Base-by-base conservation (phyloP, 2,113 vertebrate species). In the Xyrauchen texanus region DNA sequence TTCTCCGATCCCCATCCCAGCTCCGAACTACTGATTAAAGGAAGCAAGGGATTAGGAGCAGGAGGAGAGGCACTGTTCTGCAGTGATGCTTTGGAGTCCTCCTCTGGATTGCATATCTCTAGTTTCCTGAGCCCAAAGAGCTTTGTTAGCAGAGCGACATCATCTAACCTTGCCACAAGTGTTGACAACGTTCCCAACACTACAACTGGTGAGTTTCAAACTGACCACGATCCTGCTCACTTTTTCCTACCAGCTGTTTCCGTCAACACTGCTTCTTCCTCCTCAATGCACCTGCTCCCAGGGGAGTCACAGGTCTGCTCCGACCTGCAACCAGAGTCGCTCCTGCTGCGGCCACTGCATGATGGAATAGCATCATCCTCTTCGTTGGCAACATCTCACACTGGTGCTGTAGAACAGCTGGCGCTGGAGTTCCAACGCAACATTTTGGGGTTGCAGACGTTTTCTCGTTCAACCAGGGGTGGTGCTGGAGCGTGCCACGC, bases 1-100 rank as follows among this genome's bases (percentile, higher is more conserved):
- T 97, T 96, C 80, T 95, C 94, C 0, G 96, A 98, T 68, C 95
- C 96, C 0, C 97, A 96, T 86, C 95, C 96, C 57, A 93, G 92
- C 84, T 93, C 95, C 0, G 95, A 97, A 77, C 94, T 95, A 61
- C 95, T 97, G 13, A 92, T 95, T 80, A 95, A 96, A 79, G 92
- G 93, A 77, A 86, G 90, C 82, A 90, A 87, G 4, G 82, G 81
- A 12, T 62, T 77, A 3, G 74, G 64, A 45, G 21, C 60, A 8
- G 73, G 45, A 34, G 21, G 21, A 6, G 52, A 44, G 0, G 77
- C 66, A 2, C 92, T 87, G n/a, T 82, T 84, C 2, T 91, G 87
- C 66, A 85, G 64, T 4, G 85, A 91, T 34, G 93, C 93, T 70
- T 85, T 96, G 45, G 94, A 94, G 2, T 89, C 90, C 21, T 34